Evolutionary conservation across 2,888 invertebrate genomes (phyloP).

Genomic region (Oscheius sp.): DNA sequence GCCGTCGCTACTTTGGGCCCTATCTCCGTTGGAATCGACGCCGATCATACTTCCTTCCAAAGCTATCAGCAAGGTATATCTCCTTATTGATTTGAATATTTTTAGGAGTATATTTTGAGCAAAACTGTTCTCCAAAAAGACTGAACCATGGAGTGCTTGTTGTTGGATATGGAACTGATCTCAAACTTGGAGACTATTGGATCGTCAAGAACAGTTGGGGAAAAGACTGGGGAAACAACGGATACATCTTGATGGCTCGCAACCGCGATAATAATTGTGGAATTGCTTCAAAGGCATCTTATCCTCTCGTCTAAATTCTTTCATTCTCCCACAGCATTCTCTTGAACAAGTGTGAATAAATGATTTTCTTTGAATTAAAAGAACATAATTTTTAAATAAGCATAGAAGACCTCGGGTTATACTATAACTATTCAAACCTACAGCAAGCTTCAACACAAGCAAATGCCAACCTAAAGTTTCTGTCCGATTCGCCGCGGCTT

Average conservation of each 20-base stretch:
- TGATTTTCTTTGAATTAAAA: too few species aligned
- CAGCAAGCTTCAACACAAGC: too few species aligned
- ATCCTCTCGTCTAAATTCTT: slow-evolving; percentile 74
- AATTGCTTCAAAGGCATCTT: slow-evolving; percentile 85
- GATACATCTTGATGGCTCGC: slow-evolving; percentile 82
- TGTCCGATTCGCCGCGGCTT: too few species aligned
- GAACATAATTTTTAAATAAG: too few species aligned
- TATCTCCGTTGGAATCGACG: slow-evolving; percentile 70
- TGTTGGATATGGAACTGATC: slow-evolving; percentile 81
- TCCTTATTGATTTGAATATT: background rate
- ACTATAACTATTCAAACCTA: too few species aligned
- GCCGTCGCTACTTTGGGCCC: slow-evolving; percentile 70
- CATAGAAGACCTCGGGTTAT: too few species aligned
- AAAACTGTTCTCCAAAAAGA: slow-evolving; percentile 77
- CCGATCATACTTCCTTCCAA: slow-evolving; percentile 69
- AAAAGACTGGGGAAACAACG: slow-evolving; percentile 83
- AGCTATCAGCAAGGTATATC: slow-evolving; percentile 66
- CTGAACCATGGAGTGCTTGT: slow-evolving; percentile 89
- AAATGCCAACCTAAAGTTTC: too few species aligned
- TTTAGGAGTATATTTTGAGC: slow-evolving; percentile 69
- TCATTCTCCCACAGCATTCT: too few species aligned
- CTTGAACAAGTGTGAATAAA: too few species aligned
- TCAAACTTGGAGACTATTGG: slow-evolving; percentile 79
- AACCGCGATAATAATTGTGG: slow-evolving; percentile 83
- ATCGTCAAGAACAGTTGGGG: slow-evolving; percentile 93